phyloP scores from a whole-genome alignment of 2,113 vertebrate genomes.

The Plecotus auritus region DNA sequence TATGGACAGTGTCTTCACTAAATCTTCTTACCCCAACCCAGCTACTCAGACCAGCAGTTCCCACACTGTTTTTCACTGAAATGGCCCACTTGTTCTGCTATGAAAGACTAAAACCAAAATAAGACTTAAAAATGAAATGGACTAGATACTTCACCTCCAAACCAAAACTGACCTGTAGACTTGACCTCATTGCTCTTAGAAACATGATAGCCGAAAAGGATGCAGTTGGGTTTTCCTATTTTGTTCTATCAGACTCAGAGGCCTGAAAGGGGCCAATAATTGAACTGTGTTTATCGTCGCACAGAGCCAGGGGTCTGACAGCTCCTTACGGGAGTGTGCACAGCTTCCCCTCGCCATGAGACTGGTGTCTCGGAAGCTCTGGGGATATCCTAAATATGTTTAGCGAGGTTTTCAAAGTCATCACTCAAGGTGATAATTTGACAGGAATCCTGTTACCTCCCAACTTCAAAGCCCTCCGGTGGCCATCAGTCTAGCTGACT shows the following conservation, averaged over 20 bases:
- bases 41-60: background rate
- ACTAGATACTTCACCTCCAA: background rate
- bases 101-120: background rate
- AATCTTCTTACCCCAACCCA: background rate
- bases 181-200: slow-evolving; percentile 28
- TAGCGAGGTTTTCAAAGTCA: background rate
- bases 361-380: background rate
- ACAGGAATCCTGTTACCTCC: background rate
- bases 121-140: background rate
- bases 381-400: background rate
- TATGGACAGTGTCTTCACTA: background rate
- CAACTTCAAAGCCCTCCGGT: background rate
- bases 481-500: fast-evolving
- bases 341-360: background rate
- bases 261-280: background rate
- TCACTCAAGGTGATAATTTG: background rate
- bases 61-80: background rate
- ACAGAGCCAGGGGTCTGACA: background rate
- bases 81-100: background rate
- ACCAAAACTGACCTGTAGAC: background rate
- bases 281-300: background rate
- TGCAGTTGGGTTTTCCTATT: background rate
- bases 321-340: background rate
- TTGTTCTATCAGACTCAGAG: background rate
- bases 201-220: background rate